Evolutionary conservation across 1,140 invertebrate genomes (phyloP).

Genomic region (Telenomus remus): DNA sequence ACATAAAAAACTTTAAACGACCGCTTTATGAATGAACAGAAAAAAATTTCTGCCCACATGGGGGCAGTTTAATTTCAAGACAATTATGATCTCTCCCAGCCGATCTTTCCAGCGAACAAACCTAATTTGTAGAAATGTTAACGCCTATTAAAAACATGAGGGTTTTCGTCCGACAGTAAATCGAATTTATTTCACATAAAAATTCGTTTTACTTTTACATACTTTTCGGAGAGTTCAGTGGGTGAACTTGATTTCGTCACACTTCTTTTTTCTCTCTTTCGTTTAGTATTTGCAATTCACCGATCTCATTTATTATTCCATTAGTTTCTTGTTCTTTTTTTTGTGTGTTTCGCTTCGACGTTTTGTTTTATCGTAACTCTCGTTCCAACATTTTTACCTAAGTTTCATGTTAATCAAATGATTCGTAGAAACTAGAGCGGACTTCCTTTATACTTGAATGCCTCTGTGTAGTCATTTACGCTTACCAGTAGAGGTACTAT

Average conservation of each 20-base stretch:
- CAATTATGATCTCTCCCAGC: not conserved
- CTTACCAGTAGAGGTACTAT: constrained; percentile 29
- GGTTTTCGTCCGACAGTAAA: not conserved
- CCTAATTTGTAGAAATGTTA: constrained; percentile 34
- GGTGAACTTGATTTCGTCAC: constrained; percentile 7
- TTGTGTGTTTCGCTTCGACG: not conserved
- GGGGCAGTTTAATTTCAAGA: constrained; percentile 40
- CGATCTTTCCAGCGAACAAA: constrained; percentile 33
- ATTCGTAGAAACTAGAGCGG: constrained; percentile 48
- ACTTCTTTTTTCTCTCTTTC: not conserved
- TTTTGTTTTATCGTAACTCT: not conserved
- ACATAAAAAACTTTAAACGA: too few relatives aligned
- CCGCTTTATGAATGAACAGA: too few relatives aligned
- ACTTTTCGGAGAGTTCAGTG: not conserved
- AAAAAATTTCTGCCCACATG: constrained; percentile 39
- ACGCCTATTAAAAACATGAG: constrained; percentile 23
- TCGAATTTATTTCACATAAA: too few relatives aligned
- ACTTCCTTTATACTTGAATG: constrained; percentile 50
- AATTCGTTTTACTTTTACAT: too few relatives aligned
- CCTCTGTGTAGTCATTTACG: constrained; percentile 28
- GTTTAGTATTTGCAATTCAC: not conserved
- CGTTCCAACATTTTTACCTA: constrained; percentile 15
- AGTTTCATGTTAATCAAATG: constrained; percentile 44
- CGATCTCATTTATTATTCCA: not conserved
- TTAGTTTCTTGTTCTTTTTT: not conserved